Evolutionary conservation across 2,797 vertebrate genomes (phyloP).

Genomic region (Triplophysa bombifrons): DNA sequence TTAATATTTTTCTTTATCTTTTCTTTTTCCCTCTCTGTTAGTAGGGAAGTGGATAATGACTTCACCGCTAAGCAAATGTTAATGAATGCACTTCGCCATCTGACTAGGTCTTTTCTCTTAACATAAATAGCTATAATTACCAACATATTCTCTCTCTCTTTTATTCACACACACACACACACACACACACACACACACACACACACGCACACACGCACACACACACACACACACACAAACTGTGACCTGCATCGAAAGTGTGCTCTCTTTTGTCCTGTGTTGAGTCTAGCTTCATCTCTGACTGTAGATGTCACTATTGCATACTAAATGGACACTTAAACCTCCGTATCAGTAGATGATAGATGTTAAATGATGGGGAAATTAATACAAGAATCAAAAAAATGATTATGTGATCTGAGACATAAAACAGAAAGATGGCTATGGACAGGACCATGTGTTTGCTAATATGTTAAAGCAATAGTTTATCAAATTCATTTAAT

Average conservation of each 20-base stretch:
- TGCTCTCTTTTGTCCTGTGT: slow-evolving; percentile 22
- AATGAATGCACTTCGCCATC: slow-evolving; percentile 68
- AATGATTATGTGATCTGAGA: background rate
- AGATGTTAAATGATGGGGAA: slow-evolving; percentile 21
- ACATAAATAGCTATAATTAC: slow-evolving; percentile 72
- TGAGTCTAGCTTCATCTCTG: slow-evolving; percentile 40
- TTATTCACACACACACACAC: background rate
- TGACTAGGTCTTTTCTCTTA: slow-evolving; percentile 58
- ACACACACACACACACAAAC: slow-evolving; percentile 16
- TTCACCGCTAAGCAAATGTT: slow-evolving; percentile 66
- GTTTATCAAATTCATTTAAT: background rate
- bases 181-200: slow-evolving; percentile 21
- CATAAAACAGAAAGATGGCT: background rate
- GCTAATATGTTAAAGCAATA: background rate
- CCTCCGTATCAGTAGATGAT: background rate
- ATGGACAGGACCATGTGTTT: slow-evolving; percentile 1
- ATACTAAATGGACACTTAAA: slow-evolving; percentile 64
- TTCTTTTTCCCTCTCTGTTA: slow-evolving; percentile 16
- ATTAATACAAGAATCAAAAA: background rate
- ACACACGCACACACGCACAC: background rate
- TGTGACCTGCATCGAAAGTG: slow-evolving; percentile 36
- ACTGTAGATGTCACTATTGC: slow-evolving; percentile 83
- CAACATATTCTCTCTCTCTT: slow-evolving; percentile 52
- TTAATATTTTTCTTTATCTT: slow-evolving; percentile 27
- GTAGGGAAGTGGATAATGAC: slow-evolving; percentile 43